These are phyloP conservation scores for Achatina immaculata DNA, from an alignment of 1,140 invertebrate genomes.

Conservation along the genomic window DNA sequence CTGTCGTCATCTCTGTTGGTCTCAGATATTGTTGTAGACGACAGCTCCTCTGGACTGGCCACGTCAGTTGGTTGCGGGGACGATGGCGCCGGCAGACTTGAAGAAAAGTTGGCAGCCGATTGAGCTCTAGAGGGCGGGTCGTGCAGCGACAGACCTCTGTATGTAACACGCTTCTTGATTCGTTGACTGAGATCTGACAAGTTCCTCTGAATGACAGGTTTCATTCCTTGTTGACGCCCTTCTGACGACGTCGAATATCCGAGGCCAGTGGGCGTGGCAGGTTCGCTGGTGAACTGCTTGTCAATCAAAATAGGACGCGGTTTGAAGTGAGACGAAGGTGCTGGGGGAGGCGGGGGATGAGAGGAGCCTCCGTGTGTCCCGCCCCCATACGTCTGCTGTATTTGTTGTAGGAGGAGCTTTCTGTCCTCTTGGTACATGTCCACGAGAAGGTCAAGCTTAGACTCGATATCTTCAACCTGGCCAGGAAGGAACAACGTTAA, in stretches of 20 bases:
- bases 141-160: conserved; percentile 49
- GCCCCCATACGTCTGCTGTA: conserved; percentile 37
- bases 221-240: conserved; percentile 36
- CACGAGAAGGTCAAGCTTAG: conserved; percentile 91
- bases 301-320: conserved; percentile 73
- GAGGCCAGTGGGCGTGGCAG: conserved; percentile 78
- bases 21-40: neutral
- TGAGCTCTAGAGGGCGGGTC: conserved; percentile 36
- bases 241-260: conserved; percentile 50
- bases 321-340: conserved; percentile 44
- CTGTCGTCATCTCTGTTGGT: neutral
- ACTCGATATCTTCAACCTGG: conserved; percentile 91
- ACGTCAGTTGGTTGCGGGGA: neutral
- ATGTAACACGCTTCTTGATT: conserved; percentile 86
- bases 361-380: conserved; percentile 26
- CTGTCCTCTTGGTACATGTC: conserved; percentile 93
- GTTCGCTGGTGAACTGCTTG: conserved; percentile 82
- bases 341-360: conserved; percentile 49
- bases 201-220: conserved; percentile 80
- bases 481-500: too few relatives aligned
- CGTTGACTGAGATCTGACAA: conserved; percentile 85
- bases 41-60: neutral
- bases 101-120: neutral
- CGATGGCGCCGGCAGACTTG: neutral
- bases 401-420: conserved; percentile 52